phyloP scores from a whole-genome alignment of 2,113 vertebrate species.

The Dasyurus viverrinus region DNA sequence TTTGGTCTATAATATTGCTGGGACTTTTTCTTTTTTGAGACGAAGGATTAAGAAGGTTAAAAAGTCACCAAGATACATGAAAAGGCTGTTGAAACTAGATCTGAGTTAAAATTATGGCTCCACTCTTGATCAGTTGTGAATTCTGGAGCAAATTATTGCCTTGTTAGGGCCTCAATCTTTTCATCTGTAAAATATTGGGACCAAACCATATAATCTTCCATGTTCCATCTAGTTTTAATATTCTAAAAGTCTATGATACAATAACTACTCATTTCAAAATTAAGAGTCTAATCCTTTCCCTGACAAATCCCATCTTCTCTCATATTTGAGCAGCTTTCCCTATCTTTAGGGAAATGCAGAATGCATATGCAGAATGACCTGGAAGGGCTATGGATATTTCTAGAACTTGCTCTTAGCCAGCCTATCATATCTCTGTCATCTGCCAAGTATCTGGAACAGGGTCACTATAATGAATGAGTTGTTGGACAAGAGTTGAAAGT shows the following conservation, averaged over 20 bases:
- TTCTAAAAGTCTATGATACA: neutral
- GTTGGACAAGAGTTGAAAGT: neutral
- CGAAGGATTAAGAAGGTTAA: neutral
- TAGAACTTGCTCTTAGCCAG: neutral
- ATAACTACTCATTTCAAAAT: neutral
- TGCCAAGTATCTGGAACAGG: neutral
- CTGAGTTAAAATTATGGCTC: neutral
- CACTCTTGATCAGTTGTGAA: neutral
- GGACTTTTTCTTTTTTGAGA: neutral
- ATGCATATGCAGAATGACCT: neutral
- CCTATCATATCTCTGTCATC: neutral
- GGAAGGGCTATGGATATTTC: neutral
- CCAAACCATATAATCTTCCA: neutral
- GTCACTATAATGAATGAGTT: neutral
- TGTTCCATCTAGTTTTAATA: neutral
- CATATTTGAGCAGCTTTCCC: neutral
- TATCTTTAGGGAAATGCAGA: no score
- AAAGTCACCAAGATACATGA: neutral
- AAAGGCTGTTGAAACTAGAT: neutral
- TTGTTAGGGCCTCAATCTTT: neutral
- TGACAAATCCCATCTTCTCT: neutral
- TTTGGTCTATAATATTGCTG: neutral
- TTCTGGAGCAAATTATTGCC: neutral
- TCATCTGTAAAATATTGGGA: neutral
- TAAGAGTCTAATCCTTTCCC: neutral